These are phyloP conservation scores for Drosophila tripunctata DNA, from an alignment of 2,888 invertebrate species.

Conservation along the genomic window DNA sequence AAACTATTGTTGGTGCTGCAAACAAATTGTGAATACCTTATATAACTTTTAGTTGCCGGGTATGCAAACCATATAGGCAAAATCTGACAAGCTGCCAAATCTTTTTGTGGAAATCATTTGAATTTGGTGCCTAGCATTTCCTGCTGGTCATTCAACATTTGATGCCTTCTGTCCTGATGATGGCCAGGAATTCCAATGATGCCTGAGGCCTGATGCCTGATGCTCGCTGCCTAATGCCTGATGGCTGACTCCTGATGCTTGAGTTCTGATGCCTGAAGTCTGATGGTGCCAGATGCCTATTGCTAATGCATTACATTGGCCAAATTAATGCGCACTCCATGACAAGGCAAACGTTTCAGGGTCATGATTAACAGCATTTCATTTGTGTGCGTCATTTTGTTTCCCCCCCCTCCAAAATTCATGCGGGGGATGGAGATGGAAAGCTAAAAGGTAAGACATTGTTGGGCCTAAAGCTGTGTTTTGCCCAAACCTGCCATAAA, in stretches of 20 bases:
- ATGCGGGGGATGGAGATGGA: not conserved
- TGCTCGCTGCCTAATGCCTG: slow-evolving; percentile 3
- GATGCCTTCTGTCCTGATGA: slow-evolving; percentile 13
- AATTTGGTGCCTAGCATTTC: slow-evolving; percentile 44
- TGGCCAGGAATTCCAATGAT: not conserved
- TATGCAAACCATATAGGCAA: slow-evolving; percentile 8
- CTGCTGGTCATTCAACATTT: slow-evolving; percentile 66
- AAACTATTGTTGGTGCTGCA: not conserved
- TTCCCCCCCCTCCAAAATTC: too few relatives aligned
- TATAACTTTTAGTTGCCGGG: not conserved
- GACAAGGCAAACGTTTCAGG: slow-evolving; percentile 56
- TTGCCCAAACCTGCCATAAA: slow-evolving; percentile 17
- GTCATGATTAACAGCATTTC: slow-evolving; percentile 69
- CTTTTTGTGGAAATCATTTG: slow-evolving; percentile 60
- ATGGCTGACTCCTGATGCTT: slow-evolving; percentile 5
- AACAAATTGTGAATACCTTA: not conserved
- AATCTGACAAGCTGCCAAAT: slow-evolving; percentile 45
- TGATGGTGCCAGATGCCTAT: slow-evolving; percentile 29
- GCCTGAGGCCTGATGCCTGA: slow-evolving; percentile 5
- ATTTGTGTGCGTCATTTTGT: slow-evolving; percentile 39
- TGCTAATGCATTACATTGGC: slow-evolving; percentile 54
- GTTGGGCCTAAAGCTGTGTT: not conserved
- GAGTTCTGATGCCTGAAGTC: slow-evolving; percentile 2
- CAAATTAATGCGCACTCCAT: slow-evolving; percentile 67
- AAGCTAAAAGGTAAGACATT: slow-evolving; percentile 33